Base-by-base conservation (phyloP, 2,113 vertebrate genomes). In the Eulacestoma nigropectus region DNA sequence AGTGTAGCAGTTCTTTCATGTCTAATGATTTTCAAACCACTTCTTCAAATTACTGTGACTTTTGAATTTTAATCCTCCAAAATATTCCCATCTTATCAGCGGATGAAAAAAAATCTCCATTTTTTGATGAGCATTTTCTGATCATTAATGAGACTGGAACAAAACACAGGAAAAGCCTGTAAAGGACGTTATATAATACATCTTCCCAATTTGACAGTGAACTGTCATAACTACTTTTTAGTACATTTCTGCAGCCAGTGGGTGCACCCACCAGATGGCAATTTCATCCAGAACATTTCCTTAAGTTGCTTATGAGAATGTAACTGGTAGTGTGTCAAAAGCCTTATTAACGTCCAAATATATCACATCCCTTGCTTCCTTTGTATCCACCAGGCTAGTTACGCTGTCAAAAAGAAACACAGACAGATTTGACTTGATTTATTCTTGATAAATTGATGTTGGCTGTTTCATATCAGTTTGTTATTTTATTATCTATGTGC, bases 201-300 rank as follows among this genome's bases (percentile, higher is more conserved):
- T 47, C 69, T 76, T 91, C 37, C 46, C 47, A 93, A 7, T 80
- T 39, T 81, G 76, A 77, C 47, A 81, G 47, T 67, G 72, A 90
- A 84, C 39, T 63, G 30, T 57, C 42, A 56, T 55, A 90, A 86
- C 33, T 86, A 57, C 25, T 67, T 92, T 88, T 92, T 29, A 63
- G 42, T 52, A 29, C 16, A 32, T 55, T 95, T 81, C 59, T 93
- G 50, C 86, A 95, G 81, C 88, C 89, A 90, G 81, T 91, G 57
- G 41, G 37, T 91, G 46, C 85, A 87, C 73, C 60, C 84, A 87
- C 68, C 76, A 92, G 79, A 92, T 87, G 89, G 86, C 52, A 93
- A 97, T 75, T 96, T 89, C 68, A 95, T 84, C 52, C 86, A 92
- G 47, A 95, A 92, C 27, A 82, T 64, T 90, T 92, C 52, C 47